Base-by-base conservation (phyloP, 2,888 invertebrate species). In the Cecidostiba fungosa region DNA sequence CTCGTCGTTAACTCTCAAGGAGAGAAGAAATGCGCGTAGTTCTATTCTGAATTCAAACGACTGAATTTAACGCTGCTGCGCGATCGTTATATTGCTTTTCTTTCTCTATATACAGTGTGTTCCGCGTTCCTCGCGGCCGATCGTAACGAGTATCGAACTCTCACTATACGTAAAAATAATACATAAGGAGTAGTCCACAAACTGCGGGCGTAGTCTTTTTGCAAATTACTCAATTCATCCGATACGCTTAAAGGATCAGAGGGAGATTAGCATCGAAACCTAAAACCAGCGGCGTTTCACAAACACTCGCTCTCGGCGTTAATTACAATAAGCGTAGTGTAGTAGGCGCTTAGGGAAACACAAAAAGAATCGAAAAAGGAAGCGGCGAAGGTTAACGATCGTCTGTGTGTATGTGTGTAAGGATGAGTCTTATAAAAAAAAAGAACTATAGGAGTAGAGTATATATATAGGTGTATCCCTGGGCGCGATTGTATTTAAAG, bases 401-500 rank as follows among this genome's bases (percentile, higher is more conserved):
- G 59, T 12, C 19, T 12, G 66, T 84, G 47, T 74, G 36, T 1
- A n/a, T 54, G 62, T 69, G n/a, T 23, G 54, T 6, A 23, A 39
- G 39, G 77, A 80, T 81, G 84, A 80, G 85, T 77, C 70, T 76
- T 43, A 8, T 12, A 66, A 73, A 78, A 72, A 66, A 39, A 23
- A n/a, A n/a, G n/a, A n/a, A n/a, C n/a, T n/a, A n/a, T 32, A 77
- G 54, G 14, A 50, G 39, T 19, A 69, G 47, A 12, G 8, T n/a
- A 26, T 10, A 19, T 14, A 36, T 14, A 69, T 82, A 66, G 29
- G 66, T 72, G 26, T 47, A 79, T 62, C 70, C 29, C 77, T 4
- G 19, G 72, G 54, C n/a, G 54, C n/a, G 50, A 85, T 82, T 82
- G 82, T 85, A 81, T 85, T 82, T 77, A 78, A 85, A 85, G 50